Percentiles rank a stretch among this genome's conserved stretches.
Conservation (phyloP, 2,113 vertebrate species). For the Panurus biarmicus region DNA sequence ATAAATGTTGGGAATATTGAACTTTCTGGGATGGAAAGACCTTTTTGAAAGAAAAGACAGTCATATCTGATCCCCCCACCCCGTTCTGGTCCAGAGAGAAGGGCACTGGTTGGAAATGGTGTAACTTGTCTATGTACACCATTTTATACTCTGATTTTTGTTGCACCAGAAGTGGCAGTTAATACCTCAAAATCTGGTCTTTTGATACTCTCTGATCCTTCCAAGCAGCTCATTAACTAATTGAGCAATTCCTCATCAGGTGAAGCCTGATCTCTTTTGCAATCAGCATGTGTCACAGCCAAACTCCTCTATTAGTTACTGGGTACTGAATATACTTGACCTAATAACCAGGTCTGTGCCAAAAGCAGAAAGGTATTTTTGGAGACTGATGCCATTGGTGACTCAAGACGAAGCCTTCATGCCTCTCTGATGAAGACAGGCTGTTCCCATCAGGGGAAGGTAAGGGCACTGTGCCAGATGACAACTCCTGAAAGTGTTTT, state of each 20-base stretch:
- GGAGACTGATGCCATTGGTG: not conserved
- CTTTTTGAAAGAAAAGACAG: not conserved
- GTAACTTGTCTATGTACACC: accelerated
- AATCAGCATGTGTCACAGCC: not conserved
- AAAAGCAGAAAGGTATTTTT: not conserved
- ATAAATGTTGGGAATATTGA: not conserved
- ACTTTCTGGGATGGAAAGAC: not conserved
- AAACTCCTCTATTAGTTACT: not conserved
- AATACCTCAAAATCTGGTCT: not conserved
- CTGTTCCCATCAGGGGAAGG: not conserved
- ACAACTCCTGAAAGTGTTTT: not conserved
- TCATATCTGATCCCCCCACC: not conserved
- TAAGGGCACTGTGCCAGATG: not conserved
- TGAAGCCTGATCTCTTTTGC: not conserved
- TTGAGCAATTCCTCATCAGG: not conserved
- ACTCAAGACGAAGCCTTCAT: not conserved
- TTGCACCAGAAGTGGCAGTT: not conserved
- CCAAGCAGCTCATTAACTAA: not conserved
- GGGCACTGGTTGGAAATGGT: not conserved
- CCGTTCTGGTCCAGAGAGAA: not conserved
- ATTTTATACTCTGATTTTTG: not conserved
- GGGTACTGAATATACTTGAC: not conserved
- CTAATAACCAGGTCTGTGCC: not conserved
- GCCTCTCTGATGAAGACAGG: not conserved
- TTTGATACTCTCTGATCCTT: not conserved